Evolutionary conservation across 2,888 invertebrate species (phyloP).

Genomic region (Psylliodes chrysocephalus): DNA sequence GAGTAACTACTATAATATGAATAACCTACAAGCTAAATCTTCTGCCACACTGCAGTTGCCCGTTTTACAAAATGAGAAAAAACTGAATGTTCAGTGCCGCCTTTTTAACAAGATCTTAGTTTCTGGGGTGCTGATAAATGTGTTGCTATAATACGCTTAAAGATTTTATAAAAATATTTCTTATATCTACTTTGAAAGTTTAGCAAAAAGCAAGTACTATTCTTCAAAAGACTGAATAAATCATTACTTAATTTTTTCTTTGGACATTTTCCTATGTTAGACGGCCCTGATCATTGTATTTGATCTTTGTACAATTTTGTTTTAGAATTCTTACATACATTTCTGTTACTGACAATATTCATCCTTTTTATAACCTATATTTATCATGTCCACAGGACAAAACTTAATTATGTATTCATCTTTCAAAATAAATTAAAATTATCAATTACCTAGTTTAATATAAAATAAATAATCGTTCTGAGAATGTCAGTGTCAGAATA

Average conservation of each 20-base stretch:
- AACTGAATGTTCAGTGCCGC: constrained; percentile 23
- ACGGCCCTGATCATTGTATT: constrained; percentile 24
- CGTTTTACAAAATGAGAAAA: constrained; percentile 31
- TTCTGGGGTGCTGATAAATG: constrained; percentile 1
- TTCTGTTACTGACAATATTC: constrained; percentile 4
- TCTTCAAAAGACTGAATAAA: neutral
- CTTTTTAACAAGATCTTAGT: constrained; percentile 11
- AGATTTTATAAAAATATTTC: constrained; percentile 15
- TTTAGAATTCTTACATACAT: constrained; percentile 1
- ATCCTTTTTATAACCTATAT: neutral
- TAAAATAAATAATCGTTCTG: neutral
- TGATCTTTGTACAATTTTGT: constrained; percentile 15
- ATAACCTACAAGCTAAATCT: constrained; percentile 39
- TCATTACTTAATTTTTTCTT: neutral
- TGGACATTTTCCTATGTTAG: constrained; percentile 17
- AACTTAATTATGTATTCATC: neutral
- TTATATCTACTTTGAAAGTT: neutral
- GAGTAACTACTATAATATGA: constrained; percentile 40
- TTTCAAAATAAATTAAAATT: neutral
- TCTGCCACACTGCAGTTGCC: constrained; percentile 29
- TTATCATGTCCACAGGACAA: constrained; percentile 1
- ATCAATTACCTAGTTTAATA: neutral
- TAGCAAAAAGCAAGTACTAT: neutral
- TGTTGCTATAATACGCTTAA: too few species aligned
- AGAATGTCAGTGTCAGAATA: constrained; percentile 3